Percentiles rank a stretch among this genome's conserved stretches.
These are phyloP conservation scores for Trichechus manatus DNA, from an alignment of 2,113 vertebrate genomes.

Conservation along the genomic window DNA sequence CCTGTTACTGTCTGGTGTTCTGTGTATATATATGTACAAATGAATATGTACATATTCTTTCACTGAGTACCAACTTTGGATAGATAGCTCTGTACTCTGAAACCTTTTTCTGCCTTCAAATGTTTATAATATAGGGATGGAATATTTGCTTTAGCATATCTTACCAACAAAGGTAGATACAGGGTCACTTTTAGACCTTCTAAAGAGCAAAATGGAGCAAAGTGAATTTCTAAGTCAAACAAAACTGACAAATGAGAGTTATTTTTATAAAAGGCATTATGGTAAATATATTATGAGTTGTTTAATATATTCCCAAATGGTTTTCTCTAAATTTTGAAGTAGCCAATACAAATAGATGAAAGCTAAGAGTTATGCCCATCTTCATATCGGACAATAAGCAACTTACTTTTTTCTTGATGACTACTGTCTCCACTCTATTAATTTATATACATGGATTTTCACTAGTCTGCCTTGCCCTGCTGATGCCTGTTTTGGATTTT, in stretches of 20 bases:
- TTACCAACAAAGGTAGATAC: neutral
- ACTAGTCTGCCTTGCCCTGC: neutral
- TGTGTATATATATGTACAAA: neutral
- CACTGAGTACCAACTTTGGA: neutral
- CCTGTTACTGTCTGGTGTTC: neutral
- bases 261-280: slow-evolving; percentile 6
- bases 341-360: neutral
- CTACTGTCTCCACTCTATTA: neutral
- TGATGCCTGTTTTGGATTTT: neutral
- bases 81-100: neutral
- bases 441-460: neutral
- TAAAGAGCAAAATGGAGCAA: neutral
- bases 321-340: neutral
- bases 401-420: neutral
- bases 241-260: neutral
- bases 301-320: neutral
- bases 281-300: neutral
- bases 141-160: neutral
- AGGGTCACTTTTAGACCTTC: neutral
- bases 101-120: neutral
- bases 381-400: neutral
- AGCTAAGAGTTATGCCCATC: neutral
- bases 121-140: neutral
- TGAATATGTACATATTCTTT: neutral
- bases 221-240: slow-evolving; percentile 9